Conservation (phyloP, 2,888 invertebrate genomes). For the Crocallis elinguaria region DNA sequence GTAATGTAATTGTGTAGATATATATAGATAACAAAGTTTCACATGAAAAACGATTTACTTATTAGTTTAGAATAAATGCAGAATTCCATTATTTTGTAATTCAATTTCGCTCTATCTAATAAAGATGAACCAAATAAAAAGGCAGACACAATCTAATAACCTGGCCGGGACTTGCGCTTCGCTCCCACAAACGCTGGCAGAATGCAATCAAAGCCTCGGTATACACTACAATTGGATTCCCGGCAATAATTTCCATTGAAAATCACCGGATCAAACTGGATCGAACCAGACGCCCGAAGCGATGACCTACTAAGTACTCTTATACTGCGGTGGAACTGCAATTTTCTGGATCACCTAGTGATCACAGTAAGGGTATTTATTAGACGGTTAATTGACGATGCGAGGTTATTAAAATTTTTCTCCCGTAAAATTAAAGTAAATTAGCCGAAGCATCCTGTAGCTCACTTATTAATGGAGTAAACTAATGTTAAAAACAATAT, state of each 20-base stretch:
- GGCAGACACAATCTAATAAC: conserved; percentile 3
- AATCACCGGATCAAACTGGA: conserved; percentile 3
- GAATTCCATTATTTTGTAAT: too few species aligned
- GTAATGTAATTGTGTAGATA: too few species aligned
- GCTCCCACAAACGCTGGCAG: conserved; percentile 12
- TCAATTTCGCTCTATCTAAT: too few species aligned
- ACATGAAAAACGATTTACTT: too few species aligned
- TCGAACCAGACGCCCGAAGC: conserved; percentile 12
- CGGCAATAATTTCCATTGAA: conserved; percentile 11
- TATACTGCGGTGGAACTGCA: not conserved
- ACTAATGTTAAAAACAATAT: too few species aligned
- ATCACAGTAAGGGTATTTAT: not conserved
- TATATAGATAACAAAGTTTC: too few species aligned
- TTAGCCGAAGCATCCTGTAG: not conserved
- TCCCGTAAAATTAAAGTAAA: not conserved
- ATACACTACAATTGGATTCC: conserved; percentile 47
- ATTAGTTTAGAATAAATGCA: too few species aligned
- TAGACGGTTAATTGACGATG: not conserved
- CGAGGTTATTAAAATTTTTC: not conserved
- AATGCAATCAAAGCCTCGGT: conserved; percentile 46
- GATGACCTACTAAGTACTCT: conserved; percentile 6
- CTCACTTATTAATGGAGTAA: too few species aligned
- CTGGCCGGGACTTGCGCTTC: not conserved
- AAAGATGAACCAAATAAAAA: too few species aligned
- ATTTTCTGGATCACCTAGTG: conserved; percentile 22